Base-by-base conservation (phyloP, 2,797 vertebrate genomes). In the Galaxias olidus region DNA sequence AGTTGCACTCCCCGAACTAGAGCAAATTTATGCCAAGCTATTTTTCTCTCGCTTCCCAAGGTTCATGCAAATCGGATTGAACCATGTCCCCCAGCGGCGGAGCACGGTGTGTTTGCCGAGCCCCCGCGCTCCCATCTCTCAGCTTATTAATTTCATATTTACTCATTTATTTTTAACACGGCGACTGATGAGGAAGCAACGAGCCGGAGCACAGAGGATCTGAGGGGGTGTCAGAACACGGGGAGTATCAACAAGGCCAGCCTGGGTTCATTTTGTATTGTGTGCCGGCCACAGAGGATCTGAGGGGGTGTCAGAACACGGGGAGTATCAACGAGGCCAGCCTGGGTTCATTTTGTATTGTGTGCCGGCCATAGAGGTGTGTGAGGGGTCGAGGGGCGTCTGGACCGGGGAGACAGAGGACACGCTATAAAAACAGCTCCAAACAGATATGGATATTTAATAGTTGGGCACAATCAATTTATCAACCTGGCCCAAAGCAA, bases 111-210 rank as follows among this genome's bases (percentile, higher is more conserved):
- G 47, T 67, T 73, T 66, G 68, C 76, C 44, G 68, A 70, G 76
- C 68, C 77, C 67, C 41, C 9, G 59, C 51, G 30, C 80, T 75
- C 46, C 78, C 85, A 82, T 89, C 82, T 81, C 81, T 77, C 79
- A 80, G 77, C 81, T 86, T 84, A 88, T 89, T 91, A 81, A 89
- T 89, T 89, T 90, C 85, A 79, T 89, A 92, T 91, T 90, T 89
- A 88, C 83, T 88, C 82, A 88, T 88, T 89, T 89, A 86, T 88
- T 89, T 87, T 86, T 86, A 85, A 88, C 56, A 79, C 57, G 68
- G 65, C 76, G 84, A 83, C 75, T 80, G 84, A 82, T 83, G 64
- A 84, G 83, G 79, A 80, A 75, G 66, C 73, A 30, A 77, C 69
- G 65, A 78, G 66, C 83, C 69, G 71, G 65, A 62, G 79, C 77